Percentiles rank a stretch among this genome's conserved stretches.
These are phyloP conservation scores for Eira barbara DNA, from an alignment of 2,113 vertebrate species.

Conservation along the genomic window DNA sequence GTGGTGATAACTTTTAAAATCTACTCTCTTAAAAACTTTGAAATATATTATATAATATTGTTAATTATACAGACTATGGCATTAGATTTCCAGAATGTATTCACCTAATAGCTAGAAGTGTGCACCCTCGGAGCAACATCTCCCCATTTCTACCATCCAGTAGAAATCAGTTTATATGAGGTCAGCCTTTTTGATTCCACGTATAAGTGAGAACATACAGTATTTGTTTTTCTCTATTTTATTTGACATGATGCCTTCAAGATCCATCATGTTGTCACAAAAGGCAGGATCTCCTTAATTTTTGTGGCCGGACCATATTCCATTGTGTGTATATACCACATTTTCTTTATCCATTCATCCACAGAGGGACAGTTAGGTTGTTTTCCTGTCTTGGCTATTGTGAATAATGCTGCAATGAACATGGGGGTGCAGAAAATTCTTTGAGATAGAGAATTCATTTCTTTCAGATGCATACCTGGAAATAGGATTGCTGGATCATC, in stretches of 20 bases:
- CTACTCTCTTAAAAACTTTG: neutral
- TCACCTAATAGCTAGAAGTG: neutral
- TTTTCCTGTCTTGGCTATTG: neutral
- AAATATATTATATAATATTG: neutral
- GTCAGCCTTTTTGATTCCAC: neutral
- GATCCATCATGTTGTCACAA: neutral
- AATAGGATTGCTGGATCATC: neutral
- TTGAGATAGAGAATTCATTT: neutral
- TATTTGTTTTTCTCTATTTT: neutral
- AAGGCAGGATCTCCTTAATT: neutral
- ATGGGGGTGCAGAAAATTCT: neutral
- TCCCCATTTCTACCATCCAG: neutral
- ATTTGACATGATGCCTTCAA: neutral
- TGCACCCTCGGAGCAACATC: neutral
- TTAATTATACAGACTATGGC: neutral
- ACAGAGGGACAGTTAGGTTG: neutral
- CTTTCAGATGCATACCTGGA: neutral
- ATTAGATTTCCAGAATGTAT: neutral
- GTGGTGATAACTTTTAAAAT: neutral
- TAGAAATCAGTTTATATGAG: neutral
- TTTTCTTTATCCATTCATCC: neutral
- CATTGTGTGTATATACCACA: neutral
- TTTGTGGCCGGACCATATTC: neutral
- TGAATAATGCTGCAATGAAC: neutral
- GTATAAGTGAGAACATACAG: neutral